Base-by-base conservation (phyloP, 2,888 invertebrate species). In the Linnaemya tessellans region DNA sequence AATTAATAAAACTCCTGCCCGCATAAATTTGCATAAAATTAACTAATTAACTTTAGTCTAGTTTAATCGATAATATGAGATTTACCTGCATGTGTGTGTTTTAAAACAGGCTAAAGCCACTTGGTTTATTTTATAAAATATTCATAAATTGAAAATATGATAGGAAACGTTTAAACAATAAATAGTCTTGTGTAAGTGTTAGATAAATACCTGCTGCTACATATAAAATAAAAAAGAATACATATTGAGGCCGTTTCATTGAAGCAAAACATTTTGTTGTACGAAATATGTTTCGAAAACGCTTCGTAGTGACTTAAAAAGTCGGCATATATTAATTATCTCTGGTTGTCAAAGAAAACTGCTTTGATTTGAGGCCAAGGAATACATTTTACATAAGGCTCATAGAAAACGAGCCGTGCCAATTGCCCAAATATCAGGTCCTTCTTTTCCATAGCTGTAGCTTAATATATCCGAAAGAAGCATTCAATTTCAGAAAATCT, bases 11-110 rank as follows among this genome's bases (percentile, higher is more conserved):
- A 25, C 7, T 1, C 49, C 54, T 38, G 5, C 51, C 78, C 68
- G 78, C 38, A 82, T 85, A 51, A 60, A 85, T 85, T 82, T 82
- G 65, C 81, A 85, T 85, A 82, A 79, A 79, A 84, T 80, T 78
- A 84, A 46, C 41, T 68, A 79, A 85, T 79, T 85, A 85, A 82
- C 20, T 64, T 64, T 51, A 82, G 79, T 79, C 64, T 75, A 22
- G 51, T 82, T 79, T 70, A 84, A 81, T 84, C 81, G 81, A 79
- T 85, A 74, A 85, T 79, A 79, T 46, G 18, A 62, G 30, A 65
- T 58, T 58, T 35, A 56, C 60, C 68, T 70, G 54, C n/a, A 22
- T 25, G 4, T 43, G 9, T n/a, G 13, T 25, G n/a, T 49, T 8
- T n/a, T n/a, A 9, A 64, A 13, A 54, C 30, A 35, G 35, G 9